Evolutionary conservation across 2,797 vertebrate species (phyloP).

Genomic region (Manis javanica): DNA sequence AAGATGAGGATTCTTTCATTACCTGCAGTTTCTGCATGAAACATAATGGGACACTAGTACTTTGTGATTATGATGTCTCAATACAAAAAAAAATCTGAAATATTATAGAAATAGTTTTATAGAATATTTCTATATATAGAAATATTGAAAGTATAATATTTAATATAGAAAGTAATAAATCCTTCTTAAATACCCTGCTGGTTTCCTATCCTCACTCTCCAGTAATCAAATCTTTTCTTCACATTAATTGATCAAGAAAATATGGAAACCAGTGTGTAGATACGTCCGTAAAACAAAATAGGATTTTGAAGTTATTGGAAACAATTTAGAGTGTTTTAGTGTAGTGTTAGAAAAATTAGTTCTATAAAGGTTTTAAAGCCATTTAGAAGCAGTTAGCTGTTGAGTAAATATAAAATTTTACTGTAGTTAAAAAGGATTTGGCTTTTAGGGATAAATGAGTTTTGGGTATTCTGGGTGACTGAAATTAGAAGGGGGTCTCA

Average conservation of each 20-base stretch:
- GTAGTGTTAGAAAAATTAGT: conserved; percentile 32
- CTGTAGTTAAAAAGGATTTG: conserved; percentile 35
- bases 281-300: conserved; percentile 39
- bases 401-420: conserved; percentile 51
- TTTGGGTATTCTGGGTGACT: conserved; percentile 28
- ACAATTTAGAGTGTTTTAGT: conserved; percentile 41
- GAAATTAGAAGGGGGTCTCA: conserved; percentile 19
- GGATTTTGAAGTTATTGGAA: conserved; percentile 16
- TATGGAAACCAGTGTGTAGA: conserved; percentile 20
- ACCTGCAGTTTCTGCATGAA: conserved; percentile 49
- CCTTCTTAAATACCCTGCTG: not conserved
- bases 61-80: conserved; percentile 31
- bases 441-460: not conserved
- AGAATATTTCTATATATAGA: too few species aligned
- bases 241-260: conserved; percentile 34
- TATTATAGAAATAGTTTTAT: not conserved
- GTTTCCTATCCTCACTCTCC: not conserved
- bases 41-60: not conserved
- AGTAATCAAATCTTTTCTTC: conserved; percentile 59
- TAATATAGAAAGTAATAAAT: conserved; percentile 18
- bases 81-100: not conserved
- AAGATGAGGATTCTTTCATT: conserved; percentile 53
- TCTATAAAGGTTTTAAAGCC: conserved; percentile 37
- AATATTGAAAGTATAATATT: too few species aligned
- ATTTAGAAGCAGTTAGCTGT: conserved; percentile 18